phyloP scores from a whole-genome alignment of 1,140 invertebrate genomes.

The Ooceraea biroi region DNA sequence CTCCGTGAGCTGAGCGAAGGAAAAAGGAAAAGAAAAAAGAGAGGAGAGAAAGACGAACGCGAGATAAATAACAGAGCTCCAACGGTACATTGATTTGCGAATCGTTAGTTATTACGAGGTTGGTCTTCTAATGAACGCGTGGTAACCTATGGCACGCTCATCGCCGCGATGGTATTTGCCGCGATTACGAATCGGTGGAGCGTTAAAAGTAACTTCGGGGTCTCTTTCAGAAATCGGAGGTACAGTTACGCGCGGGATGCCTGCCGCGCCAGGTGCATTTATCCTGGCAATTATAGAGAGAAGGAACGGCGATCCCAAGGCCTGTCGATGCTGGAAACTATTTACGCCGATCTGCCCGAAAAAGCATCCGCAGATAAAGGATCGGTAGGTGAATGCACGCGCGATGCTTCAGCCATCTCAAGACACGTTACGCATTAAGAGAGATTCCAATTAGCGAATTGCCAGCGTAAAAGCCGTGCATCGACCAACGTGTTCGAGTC shows the following conservation, averaged over 20 bases:
- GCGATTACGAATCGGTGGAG: conserved; percentile 68
- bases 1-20: too few species aligned
- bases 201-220: conserved; percentile 72
- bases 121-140: conserved; percentile 62
- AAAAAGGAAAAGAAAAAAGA: neutral
- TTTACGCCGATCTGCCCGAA: neutral
- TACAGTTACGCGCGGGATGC: conserved; percentile 67
- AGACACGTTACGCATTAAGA: too few species aligned
- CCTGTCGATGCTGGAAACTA: conserved; percentile 17
- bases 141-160: conserved; percentile 13
- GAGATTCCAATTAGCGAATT: too few species aligned
- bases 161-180: conserved; percentile 30
- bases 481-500: too few species aligned
- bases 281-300: conserved; percentile 44
- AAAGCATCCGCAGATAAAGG: neutral
- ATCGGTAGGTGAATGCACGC: too few species aligned
- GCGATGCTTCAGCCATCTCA: neutral
- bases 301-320: conserved; percentile 22
- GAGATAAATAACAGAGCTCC: conserved; percentile 39
- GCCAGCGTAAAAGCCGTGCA: too few species aligned
- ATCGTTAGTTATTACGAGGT: conserved; percentile 54
- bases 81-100: conserved; percentile 64
- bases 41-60: neutral
- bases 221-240: conserved; percentile 63
- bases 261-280: conserved; percentile 51